Evolutionary conservation across 2,797 vertebrate genomes (phyloP), one percentile per base, ranked within the genome.

Genomic region (Salmo trutta): DNA sequence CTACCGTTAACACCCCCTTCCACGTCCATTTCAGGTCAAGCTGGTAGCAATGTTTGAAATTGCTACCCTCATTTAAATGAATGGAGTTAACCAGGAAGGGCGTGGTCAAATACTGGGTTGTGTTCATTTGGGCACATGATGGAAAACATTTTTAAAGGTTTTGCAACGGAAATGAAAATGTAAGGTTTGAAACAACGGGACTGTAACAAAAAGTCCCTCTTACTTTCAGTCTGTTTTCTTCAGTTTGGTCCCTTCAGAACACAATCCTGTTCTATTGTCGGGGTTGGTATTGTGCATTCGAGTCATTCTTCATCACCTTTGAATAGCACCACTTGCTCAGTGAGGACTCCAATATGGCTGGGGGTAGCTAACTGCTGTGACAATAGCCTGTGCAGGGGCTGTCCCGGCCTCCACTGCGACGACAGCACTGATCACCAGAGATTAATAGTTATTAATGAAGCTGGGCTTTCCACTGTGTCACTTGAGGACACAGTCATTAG

Each of bases 401-500:
- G 47, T 70, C 70, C 36, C 80, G 78, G 81, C 76, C 66, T 59
- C 76, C 65, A 12, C 64, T 74, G 78, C 72, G 86, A 84, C 73
- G 88, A 84, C 86, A 79, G 79, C 3, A 52, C 85, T 91, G 90
- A 92, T 92, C 90, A 91, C 81, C 21, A 75, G 73, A 88, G 91
- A 93, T 92, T 90, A 91, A 93, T 91, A 87, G 87, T 65, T 31
- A 90, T 83, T 92, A 82, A 87, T 87, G 84, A 86, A 89, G 83
- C 52, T 52, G 10, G 89, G 89, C 90, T 85, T 79, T 83, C 79
- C 74, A 62, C 71, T 62, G 82, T 86, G 85, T 87, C 83, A 73
- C 87, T 75, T 77, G 71, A 85, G 80, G 85, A 83, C 79, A 82
- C 82, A 69, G 86, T 90, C 91, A 86, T 92, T 91, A 92, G 84